These are phyloP conservation scores for Ptilorrhoa leucosticta DNA, from an alignment of 2,113 vertebrate species.

Conservation along the genomic window DNA sequence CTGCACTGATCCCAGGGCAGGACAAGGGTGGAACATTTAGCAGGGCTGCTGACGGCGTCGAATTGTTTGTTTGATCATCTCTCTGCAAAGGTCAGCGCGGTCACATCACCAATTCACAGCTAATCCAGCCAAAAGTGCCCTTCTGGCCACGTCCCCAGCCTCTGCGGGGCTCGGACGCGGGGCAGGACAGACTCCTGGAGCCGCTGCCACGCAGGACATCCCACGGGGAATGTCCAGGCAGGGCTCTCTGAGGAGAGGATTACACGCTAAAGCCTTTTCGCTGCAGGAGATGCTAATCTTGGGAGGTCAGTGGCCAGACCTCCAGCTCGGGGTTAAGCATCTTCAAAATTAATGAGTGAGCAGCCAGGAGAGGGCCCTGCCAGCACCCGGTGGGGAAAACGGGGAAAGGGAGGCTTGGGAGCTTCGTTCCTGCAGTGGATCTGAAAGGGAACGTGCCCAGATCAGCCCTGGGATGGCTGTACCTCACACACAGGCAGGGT, in stretches of 20 bases:
- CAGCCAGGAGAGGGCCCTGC: neutral
- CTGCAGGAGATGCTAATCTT: neutral
- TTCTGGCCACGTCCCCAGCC: neutral
- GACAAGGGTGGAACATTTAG: neutral
- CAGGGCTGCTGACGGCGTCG: neutral
- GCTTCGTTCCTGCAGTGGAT: neutral
- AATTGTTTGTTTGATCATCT: neutral
- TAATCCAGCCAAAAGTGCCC: neutral
- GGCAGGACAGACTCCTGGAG: accelerated
- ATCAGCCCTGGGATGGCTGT: accelerated
- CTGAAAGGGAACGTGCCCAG: neutral
- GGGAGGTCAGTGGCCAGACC: neutral
- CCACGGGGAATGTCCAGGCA: neutral
- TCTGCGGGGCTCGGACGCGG: accelerated
- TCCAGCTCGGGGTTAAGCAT: neutral
- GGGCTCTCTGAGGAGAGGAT: neutral
- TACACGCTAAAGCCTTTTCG: neutral
- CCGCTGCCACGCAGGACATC: neutral
- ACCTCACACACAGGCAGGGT: accelerated
- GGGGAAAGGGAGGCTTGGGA: neutral
- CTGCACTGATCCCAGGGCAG: neutral
- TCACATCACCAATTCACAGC: neutral
- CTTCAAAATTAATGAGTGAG: neutral
- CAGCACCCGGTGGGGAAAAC: neutral
- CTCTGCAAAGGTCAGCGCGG: neutral